Evolutionary conservation across 1,140 invertebrate species (phyloP), one percentile per base, ranked within the genome.

Genomic region (Drepana arcuata): DNA sequence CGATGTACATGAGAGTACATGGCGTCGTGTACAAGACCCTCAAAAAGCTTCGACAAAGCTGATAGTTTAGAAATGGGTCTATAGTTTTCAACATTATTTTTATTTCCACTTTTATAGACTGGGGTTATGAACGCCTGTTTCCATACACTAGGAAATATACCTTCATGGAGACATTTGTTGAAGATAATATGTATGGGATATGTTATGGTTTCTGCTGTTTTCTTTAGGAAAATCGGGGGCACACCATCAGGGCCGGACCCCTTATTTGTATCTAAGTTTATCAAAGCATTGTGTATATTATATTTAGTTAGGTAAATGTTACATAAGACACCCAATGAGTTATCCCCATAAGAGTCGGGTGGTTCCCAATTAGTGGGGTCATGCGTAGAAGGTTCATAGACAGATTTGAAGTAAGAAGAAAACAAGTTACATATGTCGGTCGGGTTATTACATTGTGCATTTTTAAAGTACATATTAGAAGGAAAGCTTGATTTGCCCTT

Each of bases 81-180:
- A n/a, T n/a, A n/a, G n/a, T n/a, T n/a, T n/a, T n/a, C n/a, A n/a
- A n/a, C n/a, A n/a, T n/a, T n/a, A n/a, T n/a, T n/a, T n/a, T n/a
- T n/a, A n/a, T n/a, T n/a, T n/a, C n/a, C n/a, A n/a, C n/a, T n/a
- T n/a, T n/a, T n/a, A n/a, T n/a, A n/a, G 7, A 4, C 13, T 6
- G 26, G 34, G n/a, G 34, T 29, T 6, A 37, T 18, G 10, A 24
- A 14, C n/a, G 25, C 34, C 2, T 7, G 2, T 11, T 37, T 37
- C 34, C 25, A 37, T 4, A 11, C 2, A 27, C 7, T 7, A 0
- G 34, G 34, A 28, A 28, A 27, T 7, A 37, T 13, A 15, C 25
- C 25, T 11, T 37, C 34, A 0, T 2, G 10, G 10, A 37, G 10
- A 18, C 34, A 37, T 18, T 37, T 37, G 11, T 37, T 37, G 11